Base-by-base conservation (phyloP, 1,140 invertebrate genomes). In the Pollicipes pollicipes region DNA sequence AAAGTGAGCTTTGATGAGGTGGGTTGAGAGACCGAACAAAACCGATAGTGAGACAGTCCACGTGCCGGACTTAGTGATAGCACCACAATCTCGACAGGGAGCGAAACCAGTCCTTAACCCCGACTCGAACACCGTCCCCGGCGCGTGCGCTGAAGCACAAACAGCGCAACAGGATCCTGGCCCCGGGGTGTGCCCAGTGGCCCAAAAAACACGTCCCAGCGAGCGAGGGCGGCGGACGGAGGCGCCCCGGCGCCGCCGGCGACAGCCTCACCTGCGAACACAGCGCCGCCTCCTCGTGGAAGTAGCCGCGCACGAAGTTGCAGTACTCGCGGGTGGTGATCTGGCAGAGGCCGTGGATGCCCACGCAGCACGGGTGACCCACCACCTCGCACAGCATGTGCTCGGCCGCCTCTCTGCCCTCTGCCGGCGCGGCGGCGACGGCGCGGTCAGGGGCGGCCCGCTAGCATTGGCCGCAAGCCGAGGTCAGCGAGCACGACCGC, bases 311-410 rank as follows among this genome's bases (percentile, higher is more conserved):
- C 30, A 98, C 91, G 80, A 99, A 98, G 78, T 96, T 91, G 81
- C 97, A 99, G 80, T 98, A 97, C 79, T 98, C 95, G 76, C 88
- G 86, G 0, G 97, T 98, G 0, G 95, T 97, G 74, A 99, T 98
- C 68, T 90, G 86, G 80, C 97, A 99, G 79, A 95, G 91, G 0
- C 94, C 95, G 75, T 97, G 94, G 69, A 98, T 93, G 10, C 91
- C 77, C 74, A 97, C 95, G 78, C 97, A 99, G 80, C 97, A 99
- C 0, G 97, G 97, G 79, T 97, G 93, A 8, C 95, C 97, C 63
- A 97, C 93, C 21, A 98, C 87, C 78, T 95, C 91, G 79, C 93
- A 97, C 0, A 17, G 6, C 35, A 35, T 35, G 35, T 35, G 35
- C 35, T 35, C 35, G 6, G 35, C 35, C 6, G 35, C 6, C 35